phyloP scores from a whole-genome alignment of 53 echinoderm and acorn worm genomes.

The Hippasteria phrygiana region DNA sequence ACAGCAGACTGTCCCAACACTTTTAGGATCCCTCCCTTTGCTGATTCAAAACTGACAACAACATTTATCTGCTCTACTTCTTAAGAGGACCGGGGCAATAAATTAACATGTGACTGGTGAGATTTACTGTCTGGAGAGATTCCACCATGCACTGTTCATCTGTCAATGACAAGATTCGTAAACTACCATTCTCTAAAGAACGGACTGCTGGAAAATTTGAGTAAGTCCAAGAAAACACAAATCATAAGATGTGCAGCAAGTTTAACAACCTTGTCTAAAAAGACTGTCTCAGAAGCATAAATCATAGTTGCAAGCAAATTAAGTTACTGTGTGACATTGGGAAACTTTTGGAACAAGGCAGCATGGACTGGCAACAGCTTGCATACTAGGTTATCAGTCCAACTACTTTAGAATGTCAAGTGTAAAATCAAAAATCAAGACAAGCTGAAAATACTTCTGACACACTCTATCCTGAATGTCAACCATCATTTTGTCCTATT shows the following conservation, averaged over 20 bases:
- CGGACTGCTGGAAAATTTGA: background rate
- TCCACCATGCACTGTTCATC: conserved; percentile 32
- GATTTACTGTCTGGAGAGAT: conserved; percentile 34
- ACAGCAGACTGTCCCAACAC: conserved; percentile 51
- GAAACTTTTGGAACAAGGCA: too few species aligned
- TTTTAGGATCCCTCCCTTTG: background rate
- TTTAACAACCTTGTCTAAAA: background rate
- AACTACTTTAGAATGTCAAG: too few species aligned
- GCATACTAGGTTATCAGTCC: too few species aligned
- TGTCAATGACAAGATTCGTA: conserved; percentile 44
- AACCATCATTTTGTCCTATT: too few species aligned
- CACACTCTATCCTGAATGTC: too few species aligned
- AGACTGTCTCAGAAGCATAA: background rate
- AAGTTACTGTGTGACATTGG: background rate
- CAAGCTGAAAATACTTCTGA: too few species aligned
- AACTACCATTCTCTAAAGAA: background rate
- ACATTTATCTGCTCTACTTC: conserved; percentile 58
- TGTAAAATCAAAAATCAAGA: too few species aligned
- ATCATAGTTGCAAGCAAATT: background rate
- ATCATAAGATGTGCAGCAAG: background rate
- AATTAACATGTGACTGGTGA: background rate
- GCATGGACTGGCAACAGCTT: too few species aligned
- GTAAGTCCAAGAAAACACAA: background rate
- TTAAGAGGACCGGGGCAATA: conserved; percentile 38
- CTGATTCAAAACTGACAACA: conserved; percentile 49